Base-by-base conservation (phyloP, 2,888 invertebrate species). In the Torymus texanus region DNA sequence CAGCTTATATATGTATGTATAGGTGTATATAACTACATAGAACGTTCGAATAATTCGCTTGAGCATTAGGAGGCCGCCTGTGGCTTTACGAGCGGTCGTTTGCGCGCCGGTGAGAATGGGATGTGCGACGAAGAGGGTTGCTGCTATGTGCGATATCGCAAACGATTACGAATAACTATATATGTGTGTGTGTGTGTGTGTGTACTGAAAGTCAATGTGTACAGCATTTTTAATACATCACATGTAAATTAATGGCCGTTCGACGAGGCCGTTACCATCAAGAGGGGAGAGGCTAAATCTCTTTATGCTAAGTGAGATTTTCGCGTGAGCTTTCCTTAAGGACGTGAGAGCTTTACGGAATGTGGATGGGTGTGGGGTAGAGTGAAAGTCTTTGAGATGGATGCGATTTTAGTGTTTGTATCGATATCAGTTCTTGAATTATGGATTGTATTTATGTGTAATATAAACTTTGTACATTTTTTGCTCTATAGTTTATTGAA, bases 81-180 rank as follows among this genome's bases (percentile, higher is more conserved):
- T 53, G 75, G 80, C 71, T 78, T 78, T 78, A 81, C 75, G 81
- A 78, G 67, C 72, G 78, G 56, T 81, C 81, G 81, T 81, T 81
- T 81, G 65, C 78, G 41, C 53, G 63, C 41, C 2, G 63, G 53
- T 2, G 71, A 77, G 77, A 80, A 80, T 81, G 78, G 75, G 65
- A 77, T 81, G 78, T 68, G 65, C 68, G 71, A 62, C 13, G 51
- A 56, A 56, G 71, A 73, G 78, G 81, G 71, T 71, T 78, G 21
- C 21, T 21, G 21, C 21, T 21, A 3, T 29, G 41, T 8, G 41
- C 41, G 81, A 78, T 81, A 67, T 78, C 81, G 78, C 78, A 24
- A 70, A 73, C 81, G 81, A 81, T 81, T 81, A 78, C 73, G 75
- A 78, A 78, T 81, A 81, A 82, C 78, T 78, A 18, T 53, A 14